Base-by-base conservation (phyloP, 2,888 invertebrate genomes). In the Exephanes ischioxanthus region DNA sequence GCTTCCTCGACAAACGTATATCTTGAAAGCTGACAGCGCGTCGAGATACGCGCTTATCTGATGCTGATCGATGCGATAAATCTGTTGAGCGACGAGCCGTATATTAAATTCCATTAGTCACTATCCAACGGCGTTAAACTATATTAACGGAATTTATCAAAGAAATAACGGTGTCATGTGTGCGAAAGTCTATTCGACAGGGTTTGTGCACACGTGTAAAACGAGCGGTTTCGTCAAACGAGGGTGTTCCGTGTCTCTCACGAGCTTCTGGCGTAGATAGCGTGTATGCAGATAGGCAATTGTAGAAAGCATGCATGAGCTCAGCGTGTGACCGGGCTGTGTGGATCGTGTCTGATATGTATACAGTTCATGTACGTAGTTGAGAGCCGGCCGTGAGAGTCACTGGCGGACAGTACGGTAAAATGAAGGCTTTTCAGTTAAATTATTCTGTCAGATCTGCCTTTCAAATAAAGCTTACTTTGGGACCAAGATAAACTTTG, bases 371-470 rank as follows among this genome's bases (percentile, higher is more conserved):
- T 45, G 26, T 26, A 26, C 58, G 58, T 11, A 11, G 26, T 58
- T 14, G 22, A 22, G 14, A 22, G 26, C 26, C 22, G 22, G 11
- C 26, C 22, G 58, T 14, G 22, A 26, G 58, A 55, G 41, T 84
- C 51, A 37, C 26, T 9, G 48, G 30, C 26, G 66, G 26, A 75
- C 51, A 71, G 26, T 55, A 66, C 33, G 80, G 78, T 70, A 72
- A 37, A 78, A 83, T 37, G 30, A 75, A 75, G 61, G 78, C 73
- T 78, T 16, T 70, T 67, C 76, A 55, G 81, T 73, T 58, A 88
- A 89, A 88, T 90, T 90, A 89, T 90, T 89, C 85, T 88, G 89
- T 83, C 88, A 80, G 37, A 90, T 90, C 87, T 90, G 88, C 88
- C 88, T 88, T 91, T 88, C 85, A 89, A 91, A 91, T 90, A 84